Conservation (phyloP, 2,113 vertebrate genomes). For the Mellivora capensis region DNA sequence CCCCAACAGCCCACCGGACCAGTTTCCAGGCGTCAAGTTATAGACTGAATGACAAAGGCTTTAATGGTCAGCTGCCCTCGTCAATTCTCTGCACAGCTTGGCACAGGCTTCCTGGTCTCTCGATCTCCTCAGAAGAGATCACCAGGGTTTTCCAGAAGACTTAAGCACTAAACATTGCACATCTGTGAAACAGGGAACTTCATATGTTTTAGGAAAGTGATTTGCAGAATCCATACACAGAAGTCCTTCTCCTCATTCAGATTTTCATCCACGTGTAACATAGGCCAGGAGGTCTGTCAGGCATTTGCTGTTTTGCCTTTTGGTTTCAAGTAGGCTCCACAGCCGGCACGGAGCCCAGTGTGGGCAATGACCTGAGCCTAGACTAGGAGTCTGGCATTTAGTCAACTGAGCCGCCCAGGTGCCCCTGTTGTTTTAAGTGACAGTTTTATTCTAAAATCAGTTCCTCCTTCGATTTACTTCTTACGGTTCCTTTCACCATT, state of each 20-base stretch:
- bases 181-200: background rate
- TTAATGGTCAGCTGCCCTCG: accelerated
- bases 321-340: background rate
- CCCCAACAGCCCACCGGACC: no score
- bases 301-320: background rate
- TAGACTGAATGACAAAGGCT: background rate
- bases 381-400: background rate
- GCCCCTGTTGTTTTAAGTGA: background rate
- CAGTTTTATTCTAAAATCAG: background rate
- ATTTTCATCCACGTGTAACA: background rate
- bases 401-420: background rate
- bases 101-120: background rate
- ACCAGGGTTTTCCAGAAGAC: background rate
- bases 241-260: background rate
- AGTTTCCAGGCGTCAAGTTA: background rate
- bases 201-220: background rate
- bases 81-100: background rate
- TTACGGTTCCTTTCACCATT: background rate
- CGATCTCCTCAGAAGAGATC: background rate
- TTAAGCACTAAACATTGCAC: background rate
- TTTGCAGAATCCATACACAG: background rate
- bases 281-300: background rate
- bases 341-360: background rate
- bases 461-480: background rate
- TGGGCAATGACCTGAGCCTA: background rate